Conservation (phyloP, 2,888 invertebrate genomes). For the Steinernema hermaphroditum region DNA sequence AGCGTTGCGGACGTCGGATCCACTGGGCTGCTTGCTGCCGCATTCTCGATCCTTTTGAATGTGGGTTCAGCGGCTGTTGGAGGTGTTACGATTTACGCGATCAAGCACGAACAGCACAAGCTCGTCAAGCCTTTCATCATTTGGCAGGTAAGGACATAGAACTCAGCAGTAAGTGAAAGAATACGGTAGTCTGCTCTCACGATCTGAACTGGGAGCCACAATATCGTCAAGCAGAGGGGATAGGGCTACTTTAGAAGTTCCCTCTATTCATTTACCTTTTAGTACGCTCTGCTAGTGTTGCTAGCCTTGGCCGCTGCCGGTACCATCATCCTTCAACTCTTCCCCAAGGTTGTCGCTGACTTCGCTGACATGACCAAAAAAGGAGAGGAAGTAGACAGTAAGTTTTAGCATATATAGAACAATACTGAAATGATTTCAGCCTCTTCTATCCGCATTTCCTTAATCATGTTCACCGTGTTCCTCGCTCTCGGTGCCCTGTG, state of each 20-base stretch:
- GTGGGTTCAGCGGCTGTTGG: not conserved
- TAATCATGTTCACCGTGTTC: not conserved
- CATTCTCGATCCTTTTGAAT: not conserved
- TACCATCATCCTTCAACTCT: not conserved
- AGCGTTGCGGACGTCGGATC: not conserved
- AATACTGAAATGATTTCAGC: not conserved
- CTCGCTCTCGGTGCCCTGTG: not conserved
- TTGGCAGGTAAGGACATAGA: not conserved
- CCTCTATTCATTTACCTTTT: not conserved
- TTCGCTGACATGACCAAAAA: not conserved
- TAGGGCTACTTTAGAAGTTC: too few species aligned
- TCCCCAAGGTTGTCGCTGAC: not conserved
- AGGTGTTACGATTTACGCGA: not conserved
- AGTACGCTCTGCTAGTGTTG: not conserved
- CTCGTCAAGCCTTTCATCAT: not conserved
- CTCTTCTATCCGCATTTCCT: not conserved
- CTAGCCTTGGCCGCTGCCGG: not conserved
- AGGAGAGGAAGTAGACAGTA: not conserved
- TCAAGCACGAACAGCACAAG: not conserved
- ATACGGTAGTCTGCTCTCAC: not conserved
- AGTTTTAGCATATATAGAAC: not conserved
- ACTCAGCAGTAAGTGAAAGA: not conserved
- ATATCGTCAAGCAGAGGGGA: too few species aligned
- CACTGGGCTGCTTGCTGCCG: not conserved
- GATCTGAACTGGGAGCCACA: too few species aligned